Evolutionary conservation across 2,797 vertebrate genomes (phyloP), one percentile per base, ranked within the genome.

Genomic region (Tragopan temminckii): DNA sequence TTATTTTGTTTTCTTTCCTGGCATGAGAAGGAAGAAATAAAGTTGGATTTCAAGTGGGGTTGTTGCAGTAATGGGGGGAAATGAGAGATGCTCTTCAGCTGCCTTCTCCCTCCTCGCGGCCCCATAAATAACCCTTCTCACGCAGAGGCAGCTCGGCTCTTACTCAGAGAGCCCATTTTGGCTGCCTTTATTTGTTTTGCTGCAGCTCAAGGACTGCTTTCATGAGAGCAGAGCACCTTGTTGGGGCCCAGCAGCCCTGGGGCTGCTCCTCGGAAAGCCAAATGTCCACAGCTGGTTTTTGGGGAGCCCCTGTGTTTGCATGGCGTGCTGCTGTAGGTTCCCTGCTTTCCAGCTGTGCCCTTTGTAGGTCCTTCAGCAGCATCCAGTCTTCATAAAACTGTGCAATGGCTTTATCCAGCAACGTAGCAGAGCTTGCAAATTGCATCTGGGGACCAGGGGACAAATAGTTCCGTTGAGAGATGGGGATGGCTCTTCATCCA

Each of bases 21-120:
- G 53, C 78, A 82, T 11, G 57, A 23, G 68, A 50, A 90, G 88
- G 75, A 68, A 80, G 80, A 94, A 85, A 85, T 80, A 29, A 94
- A 92, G 88, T 89, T 68, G 78, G 50, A 58, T 93, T 93, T 95
- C 75, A 58, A 89, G 90, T 92, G 86, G 83, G 50, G 88, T 68
- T 77, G 79, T 89, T 94, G 93, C 90, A 33, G 93, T 91, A 77
- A 80, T 68, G 71, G 86, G 94, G 88, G 88, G 79, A 93, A 89
- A 94, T 91, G 90, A 96, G 86, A 77, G 85, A 85, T 94, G 83
- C 85, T 94, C 43, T 16, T 90, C 95, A 95, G 93, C 55, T 31
- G 40, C 67, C 35, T n/a, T 90, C 76, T 85, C 79, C 83, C 88
- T 68, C 53, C 76, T 86, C 0, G 0, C 7, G 64, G 92, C 84